phyloP scores from a whole-genome alignment of 2,888 invertebrate genomes.

The Plagiodera versicolora region DNA sequence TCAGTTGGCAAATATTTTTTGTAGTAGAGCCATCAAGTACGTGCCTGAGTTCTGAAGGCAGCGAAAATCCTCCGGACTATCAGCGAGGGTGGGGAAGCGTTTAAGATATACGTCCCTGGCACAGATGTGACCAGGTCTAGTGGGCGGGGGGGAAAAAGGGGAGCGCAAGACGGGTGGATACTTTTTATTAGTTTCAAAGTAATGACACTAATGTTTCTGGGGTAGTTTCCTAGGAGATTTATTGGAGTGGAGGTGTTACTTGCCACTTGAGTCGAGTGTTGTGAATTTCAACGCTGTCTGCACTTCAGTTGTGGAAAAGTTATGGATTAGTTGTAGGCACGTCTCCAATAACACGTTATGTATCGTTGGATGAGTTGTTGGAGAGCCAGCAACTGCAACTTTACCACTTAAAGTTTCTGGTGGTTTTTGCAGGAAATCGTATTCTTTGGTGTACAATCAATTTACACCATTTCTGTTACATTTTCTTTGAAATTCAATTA shows the following conservation, averaged over 20 bases:
- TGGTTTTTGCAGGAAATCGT: neutral
- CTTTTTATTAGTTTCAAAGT: constrained; percentile 35
- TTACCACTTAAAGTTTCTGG: neutral
- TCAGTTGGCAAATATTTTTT: constrained; percentile 36
- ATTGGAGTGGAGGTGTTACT: constrained; percentile 19
- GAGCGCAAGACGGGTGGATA: constrained; percentile 20
- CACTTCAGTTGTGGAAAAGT: constrained; percentile 9
- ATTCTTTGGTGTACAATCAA: neutral
- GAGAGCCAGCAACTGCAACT: neutral
- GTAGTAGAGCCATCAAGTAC: constrained; percentile 36
- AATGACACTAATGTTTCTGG: constrained; percentile 30
- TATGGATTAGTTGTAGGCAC: constrained; percentile 8
- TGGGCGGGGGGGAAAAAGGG: constrained; percentile 10
- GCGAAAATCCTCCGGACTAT: constrained; percentile 27
- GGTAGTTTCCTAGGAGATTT: constrained; percentile 30
- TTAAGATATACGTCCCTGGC: constrained; percentile 25
- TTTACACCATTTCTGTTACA: neutral
- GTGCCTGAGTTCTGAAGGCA: constrained; percentile 33
- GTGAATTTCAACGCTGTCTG: constrained; percentile 20
- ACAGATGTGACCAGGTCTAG: constrained; percentile 37
- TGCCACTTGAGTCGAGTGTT: constrained; percentile 27
- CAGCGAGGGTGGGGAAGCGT: constrained; percentile 16
- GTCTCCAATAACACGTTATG: neutral
- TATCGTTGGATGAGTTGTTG: neutral
- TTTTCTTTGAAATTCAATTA: neutral